Percentiles rank a stretch among this genome's conserved stretches.
Conservation (phyloP, 2,888 invertebrate species). For the Folsomia manolachei region DNA sequence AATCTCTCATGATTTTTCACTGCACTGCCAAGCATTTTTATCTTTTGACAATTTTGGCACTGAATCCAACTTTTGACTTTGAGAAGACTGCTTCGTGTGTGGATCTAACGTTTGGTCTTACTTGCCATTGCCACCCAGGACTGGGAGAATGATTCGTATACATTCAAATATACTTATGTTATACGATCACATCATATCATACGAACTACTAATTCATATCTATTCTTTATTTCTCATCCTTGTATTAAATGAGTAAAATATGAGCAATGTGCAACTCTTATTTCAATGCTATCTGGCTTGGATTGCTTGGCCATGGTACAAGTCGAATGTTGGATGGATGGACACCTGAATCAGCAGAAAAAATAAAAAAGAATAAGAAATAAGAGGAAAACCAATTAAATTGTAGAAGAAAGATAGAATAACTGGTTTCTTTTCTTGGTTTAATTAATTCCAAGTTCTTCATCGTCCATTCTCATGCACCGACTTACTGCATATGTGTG, state of each 20-base stretch:
- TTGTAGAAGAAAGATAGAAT: conserved; percentile 40
- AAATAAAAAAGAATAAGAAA: conserved; percentile 30
- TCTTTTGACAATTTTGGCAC: background rate
- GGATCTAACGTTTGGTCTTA: too few species aligned
- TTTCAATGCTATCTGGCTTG: too few species aligned
- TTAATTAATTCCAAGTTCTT: conserved; percentile 19
- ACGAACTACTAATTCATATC: too few species aligned
- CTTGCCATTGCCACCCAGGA: too few species aligned
- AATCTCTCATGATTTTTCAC: background rate
- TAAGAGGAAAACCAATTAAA: conserved; percentile 48
- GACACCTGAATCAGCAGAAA: background rate
- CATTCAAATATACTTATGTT: too few species aligned
- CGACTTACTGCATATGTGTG: too few species aligned
- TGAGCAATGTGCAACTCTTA: too few species aligned
- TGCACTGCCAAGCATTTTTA: background rate
- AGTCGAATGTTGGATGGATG: background rate
- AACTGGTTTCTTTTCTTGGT: conserved; percentile 41
- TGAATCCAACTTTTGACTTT: background rate
- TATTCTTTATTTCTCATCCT: too few species aligned
- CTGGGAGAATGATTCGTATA: too few species aligned
- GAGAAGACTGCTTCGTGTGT: background rate
- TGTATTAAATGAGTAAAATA: too few species aligned
- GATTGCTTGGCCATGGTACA: too few species aligned
- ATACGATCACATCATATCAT: too few species aligned
- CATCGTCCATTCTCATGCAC: conserved; percentile 13